Evolutionary conservation across 1,140 invertebrate genomes (phyloP).

Genomic region (Acromyrmex echinatior): DNA sequence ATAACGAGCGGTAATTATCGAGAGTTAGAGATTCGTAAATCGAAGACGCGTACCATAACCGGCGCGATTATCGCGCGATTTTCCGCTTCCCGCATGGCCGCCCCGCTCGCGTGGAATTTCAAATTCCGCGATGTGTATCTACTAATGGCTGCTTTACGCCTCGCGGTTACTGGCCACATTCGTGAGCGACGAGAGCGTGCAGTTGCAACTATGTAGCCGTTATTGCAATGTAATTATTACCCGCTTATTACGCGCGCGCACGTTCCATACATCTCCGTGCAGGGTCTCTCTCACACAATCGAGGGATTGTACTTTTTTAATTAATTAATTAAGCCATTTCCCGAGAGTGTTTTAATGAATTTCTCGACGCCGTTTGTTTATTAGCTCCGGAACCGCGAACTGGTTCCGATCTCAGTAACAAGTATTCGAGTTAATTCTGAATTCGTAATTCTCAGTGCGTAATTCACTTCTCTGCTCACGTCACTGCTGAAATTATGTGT

Average conservation of each 20-base stretch:
- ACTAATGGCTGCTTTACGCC: slow-evolving; percentile 56
- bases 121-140: slow-evolving; percentile 63
- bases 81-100: slow-evolving; percentile 56
- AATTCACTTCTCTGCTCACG: slow-evolving; percentile 10
- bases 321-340: slow-evolving; percentile 49
- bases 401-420: background rate
- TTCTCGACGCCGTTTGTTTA: slow-evolving; percentile 32
- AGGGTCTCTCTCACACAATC: slow-evolving; percentile 7
- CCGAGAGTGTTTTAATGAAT: slow-evolving; percentile 23
- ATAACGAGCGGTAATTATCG: slow-evolving; percentile 48
- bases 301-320: slow-evolving; percentile 28
- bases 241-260: slow-evolving; percentile 24
- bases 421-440: slow-evolving; percentile 28
- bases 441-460: background rate
- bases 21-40: slow-evolving; percentile 34
- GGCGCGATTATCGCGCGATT: slow-evolving; percentile 52
- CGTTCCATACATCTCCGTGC: background rate
- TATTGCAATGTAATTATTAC: slow-evolving; percentile 52
- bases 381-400: background rate
- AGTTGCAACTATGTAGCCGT: slow-evolving; percentile 33
- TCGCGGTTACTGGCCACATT: slow-evolving; percentile 32
- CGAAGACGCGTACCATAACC: slow-evolving; percentile 28
- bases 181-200: slow-evolving; percentile 48
- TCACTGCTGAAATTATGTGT: slow-evolving; percentile 9
- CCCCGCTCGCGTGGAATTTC: slow-evolving; percentile 45